Evolutionary conservation across 2,888 invertebrate genomes (phyloP).

Genomic region (Lamproptera curius): DNA sequence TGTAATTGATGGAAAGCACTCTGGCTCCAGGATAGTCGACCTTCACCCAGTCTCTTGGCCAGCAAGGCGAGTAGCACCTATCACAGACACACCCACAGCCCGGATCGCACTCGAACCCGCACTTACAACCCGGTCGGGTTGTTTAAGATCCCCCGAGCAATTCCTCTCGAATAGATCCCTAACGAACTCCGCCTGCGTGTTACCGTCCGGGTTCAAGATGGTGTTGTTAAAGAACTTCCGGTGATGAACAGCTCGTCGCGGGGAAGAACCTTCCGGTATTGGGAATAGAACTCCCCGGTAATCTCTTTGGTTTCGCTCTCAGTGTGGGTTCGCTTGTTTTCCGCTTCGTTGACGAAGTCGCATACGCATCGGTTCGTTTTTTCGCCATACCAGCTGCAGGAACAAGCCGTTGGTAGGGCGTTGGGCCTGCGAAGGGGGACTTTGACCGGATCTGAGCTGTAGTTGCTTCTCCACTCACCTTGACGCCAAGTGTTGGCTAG

Average conservation of each 20-base stretch:
- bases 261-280: slow-evolving; percentile 42
- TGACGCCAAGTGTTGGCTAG: slow-evolving; percentile 91
- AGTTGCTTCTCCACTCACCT: slow-evolving; percentile 80
- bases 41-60: slow-evolving; percentile 93
- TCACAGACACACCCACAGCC: slow-evolving; percentile 67
- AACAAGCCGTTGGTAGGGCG: slow-evolving; percentile 34
- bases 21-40: slow-evolving; percentile 86
- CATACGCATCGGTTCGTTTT: slow-evolving; percentile 10
- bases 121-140: slow-evolving; percentile 29
- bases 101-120: slow-evolving; percentile 38
- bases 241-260: slow-evolving; percentile 52
- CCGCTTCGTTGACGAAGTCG: neutral
- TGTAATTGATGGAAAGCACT: slow-evolving; percentile 89
- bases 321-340: slow-evolving; percentile 1
- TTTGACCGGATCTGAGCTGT: slow-evolving; percentile 50
- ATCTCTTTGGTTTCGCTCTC: slow-evolving; percentile 34
- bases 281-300: slow-evolving; percentile 35
- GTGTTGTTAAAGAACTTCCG: slow-evolving; percentile 58
- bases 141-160: slow-evolving; percentile 18
- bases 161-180: slow-evolving; percentile 50
- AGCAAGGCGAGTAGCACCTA: slow-evolving; percentile 81
- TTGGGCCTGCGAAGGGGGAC: slow-evolving; percentile 45
- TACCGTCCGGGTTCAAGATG: slow-evolving; percentile 47
- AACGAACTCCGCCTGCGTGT: slow-evolving; percentile 60
- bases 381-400: slow-evolving; percentile 32